Evolutionary conservation across 2,113 vertebrate species (phyloP).

Genomic region (Pseudopipra pipra): DNA sequence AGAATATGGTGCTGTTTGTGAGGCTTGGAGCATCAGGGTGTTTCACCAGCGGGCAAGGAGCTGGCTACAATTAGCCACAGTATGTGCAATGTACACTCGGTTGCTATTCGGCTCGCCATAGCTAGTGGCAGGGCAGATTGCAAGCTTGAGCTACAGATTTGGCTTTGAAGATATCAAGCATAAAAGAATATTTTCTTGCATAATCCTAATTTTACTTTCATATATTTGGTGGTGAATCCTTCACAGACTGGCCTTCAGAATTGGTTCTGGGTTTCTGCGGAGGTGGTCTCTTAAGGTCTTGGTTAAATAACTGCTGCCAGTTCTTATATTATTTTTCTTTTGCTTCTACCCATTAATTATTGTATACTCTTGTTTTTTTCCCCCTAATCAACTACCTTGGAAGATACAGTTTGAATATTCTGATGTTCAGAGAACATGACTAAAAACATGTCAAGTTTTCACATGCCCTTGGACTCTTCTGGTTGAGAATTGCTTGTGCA

Average conservation of each 20-base stretch:
- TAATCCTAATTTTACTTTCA: not conserved
- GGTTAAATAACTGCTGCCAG: not conserved
- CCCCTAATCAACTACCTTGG: not conserved
- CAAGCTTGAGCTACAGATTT: not conserved
- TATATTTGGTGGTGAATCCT: not conserved
- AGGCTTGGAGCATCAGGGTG: not conserved
- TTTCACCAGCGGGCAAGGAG: not conserved
- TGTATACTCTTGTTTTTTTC: not conserved
- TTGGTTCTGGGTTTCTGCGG: not conserved
- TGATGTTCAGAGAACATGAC: not conserved
- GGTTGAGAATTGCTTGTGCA: not conserved
- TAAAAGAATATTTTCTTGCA: not conserved
- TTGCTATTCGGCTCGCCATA: not conserved
- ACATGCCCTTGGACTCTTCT: not conserved
- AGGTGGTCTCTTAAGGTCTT: not conserved
- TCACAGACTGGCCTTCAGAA: not conserved
- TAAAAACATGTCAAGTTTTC: not conserved
- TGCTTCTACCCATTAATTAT: not conserved
- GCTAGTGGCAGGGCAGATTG: not conserved
- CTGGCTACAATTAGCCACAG: accelerated
- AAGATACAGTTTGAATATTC: not conserved
- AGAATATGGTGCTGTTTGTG: not conserved
- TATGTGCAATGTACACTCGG: not conserved
- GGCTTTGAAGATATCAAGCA: not conserved
- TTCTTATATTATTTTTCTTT: not conserved